Conservation (phyloP, 2,888 invertebrate species). For the Stenichneumon culpator region DNA sequence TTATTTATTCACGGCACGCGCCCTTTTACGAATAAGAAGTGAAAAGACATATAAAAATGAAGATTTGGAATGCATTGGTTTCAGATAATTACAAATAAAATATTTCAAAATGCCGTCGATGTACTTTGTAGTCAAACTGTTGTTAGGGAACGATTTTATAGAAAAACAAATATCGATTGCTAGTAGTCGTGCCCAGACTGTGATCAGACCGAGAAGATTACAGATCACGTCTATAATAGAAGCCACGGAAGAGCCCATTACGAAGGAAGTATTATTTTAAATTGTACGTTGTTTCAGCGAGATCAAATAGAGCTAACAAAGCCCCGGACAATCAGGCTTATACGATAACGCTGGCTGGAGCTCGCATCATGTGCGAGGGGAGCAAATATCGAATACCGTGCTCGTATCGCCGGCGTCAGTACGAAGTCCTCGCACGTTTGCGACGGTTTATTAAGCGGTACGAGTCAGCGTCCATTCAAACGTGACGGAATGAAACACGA, state of each 20-base stretch:
- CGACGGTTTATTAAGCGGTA: neutral
- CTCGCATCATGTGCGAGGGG: neutral
- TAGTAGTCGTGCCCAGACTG: neutral
- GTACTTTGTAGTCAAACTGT: neutral
- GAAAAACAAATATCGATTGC: neutral
- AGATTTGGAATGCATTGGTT: too few relatives aligned
- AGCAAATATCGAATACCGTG: slow-evolving; percentile 24
- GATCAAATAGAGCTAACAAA: slow-evolving; percentile 8
- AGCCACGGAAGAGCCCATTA: too few relatives aligned
- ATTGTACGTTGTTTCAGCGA: neutral
- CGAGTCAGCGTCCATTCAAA: neutral
- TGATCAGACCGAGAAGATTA: slow-evolving; percentile 5
- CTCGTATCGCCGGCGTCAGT: neutral
- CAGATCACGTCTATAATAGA: too few relatives aligned
- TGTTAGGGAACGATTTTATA: neutral
- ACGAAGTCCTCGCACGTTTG: neutral
- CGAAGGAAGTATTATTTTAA: neutral
- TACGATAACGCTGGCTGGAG: neutral
- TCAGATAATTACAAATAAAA: too few relatives aligned
- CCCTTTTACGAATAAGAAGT: too few relatives aligned
- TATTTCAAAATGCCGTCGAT: too few relatives aligned
- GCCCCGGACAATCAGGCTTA: neutral
- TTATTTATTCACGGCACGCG: too few relatives aligned
- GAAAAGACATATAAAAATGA: too few relatives aligned
- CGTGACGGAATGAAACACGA: neutral